Evolutionary conservation across 2,888 invertebrate species (phyloP).

Genomic region (Therioaphis trifolii): DNA sequence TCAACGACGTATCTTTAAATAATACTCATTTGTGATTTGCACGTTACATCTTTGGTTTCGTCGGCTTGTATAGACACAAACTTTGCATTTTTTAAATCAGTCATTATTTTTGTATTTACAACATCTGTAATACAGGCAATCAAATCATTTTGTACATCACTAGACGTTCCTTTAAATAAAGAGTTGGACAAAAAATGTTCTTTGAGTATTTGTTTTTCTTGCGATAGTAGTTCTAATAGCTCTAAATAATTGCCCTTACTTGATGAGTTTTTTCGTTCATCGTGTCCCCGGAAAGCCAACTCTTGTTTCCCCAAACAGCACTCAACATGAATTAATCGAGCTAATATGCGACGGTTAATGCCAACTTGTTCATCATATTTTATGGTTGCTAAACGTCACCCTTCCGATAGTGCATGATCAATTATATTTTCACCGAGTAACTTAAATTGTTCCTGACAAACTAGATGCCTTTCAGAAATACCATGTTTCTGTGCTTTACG

Average conservation of each 20-base stretch:
- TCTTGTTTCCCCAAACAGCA: slow-evolving; percentile 63
- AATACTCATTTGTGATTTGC: slow-evolving; percentile 60
- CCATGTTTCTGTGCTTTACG: slow-evolving; percentile 6
- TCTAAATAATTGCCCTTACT: slow-evolving; percentile 63
- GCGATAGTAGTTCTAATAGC: slow-evolving; percentile 45
- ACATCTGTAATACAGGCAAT: slow-evolving; percentile 37
- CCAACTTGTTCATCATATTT: slow-evolving; percentile 51
- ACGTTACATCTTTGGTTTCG: slow-evolving; percentile 60
- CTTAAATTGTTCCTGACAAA: neutral
- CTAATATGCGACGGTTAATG: slow-evolving; percentile 44
- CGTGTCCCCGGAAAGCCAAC: slow-evolving; percentile 62
- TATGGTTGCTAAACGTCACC: neutral
- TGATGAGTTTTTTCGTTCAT: slow-evolving; percentile 28
- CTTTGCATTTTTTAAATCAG: slow-evolving; percentile 17
- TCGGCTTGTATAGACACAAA: too few species aligned
- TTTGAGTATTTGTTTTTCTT: slow-evolving; percentile 31
- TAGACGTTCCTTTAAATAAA: slow-evolving; percentile 49
- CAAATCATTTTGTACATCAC: slow-evolving; percentile 61
- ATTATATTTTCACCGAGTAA: slow-evolving; percentile 36
- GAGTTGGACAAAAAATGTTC: slow-evolving; percentile 30
- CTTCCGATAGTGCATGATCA: slow-evolving; percentile 37
- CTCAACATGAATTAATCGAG: slow-evolving; percentile 52
- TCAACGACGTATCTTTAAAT: slow-evolving; percentile 56
- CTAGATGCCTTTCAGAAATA: neutral
- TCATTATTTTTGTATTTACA: slow-evolving; percentile 21